Percentiles rank a stretch among this genome's conserved stretches.
Evolutionary conservation across 1,140 invertebrate species (phyloP).

Genomic region (Trinorchestia longiramus): DNA sequence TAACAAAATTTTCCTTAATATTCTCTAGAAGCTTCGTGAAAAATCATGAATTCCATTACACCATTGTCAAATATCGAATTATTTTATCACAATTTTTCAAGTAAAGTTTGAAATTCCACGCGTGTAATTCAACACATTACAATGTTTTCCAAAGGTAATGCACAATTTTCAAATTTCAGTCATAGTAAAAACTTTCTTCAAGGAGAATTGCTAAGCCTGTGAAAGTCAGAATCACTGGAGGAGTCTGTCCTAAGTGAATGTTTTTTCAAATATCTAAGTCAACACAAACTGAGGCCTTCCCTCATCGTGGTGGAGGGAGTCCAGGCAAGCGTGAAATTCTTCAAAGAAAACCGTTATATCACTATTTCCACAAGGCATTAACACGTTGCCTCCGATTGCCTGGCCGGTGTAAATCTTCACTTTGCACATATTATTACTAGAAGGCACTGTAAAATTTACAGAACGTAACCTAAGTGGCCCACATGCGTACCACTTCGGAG

Average conservation of each 20-base stretch:
- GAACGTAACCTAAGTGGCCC: too few species aligned
- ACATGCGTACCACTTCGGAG: too few species aligned
- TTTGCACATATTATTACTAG: too few species aligned
- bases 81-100: neutral
- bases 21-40: neutral
- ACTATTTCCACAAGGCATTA: neutral
- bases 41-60: neutral
- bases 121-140: neutral
- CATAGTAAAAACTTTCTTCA: neutral
- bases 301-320: neutral
- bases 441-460: too few species aligned
- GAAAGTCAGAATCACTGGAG: neutral
- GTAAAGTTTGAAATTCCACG: neutral
- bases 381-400: too few species aligned
- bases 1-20: neutral
- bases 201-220: neutral
- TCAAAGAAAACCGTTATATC: neutral
- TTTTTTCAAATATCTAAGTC: neutral
- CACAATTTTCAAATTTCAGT: neutral
- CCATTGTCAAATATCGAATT: neutral
- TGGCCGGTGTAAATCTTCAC: too few species aligned
- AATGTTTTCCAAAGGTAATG: neutral
- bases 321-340: neutral
- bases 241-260: neutral
- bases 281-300: neutral